Base-by-base conservation (phyloP, 2,888 invertebrate species). In the Drosophila antonietae region DNA sequence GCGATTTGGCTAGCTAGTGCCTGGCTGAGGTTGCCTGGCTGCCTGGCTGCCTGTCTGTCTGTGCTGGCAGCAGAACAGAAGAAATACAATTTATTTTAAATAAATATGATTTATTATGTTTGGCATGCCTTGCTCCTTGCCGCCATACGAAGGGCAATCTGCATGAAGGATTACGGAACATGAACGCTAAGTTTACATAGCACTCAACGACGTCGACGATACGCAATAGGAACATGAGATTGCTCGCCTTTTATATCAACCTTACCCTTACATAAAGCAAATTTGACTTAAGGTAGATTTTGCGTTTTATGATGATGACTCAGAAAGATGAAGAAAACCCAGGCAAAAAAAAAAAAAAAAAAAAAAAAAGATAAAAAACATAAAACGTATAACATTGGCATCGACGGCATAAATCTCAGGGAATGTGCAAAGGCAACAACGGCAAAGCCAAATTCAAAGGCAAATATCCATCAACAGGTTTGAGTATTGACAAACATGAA, bases 61-160 rank as follows among this genome's bases (percentile, higher is more conserved):
- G 28, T 15, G 44, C 59, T 49, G 44, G 65, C 53, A 39, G 6
- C 53, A 53, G 55, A 55, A 57, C 64, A 65, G 28, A 55, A 68
- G 68, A 78, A 73, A 61, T 64, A 86, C 85, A 84, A 83, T 84
- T 82, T 88, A 82, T 88, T 89, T 89, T 79, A 87, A 84, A 89
- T 84, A 84, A 84, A 84, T 84, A 89, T 84, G 84, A 84, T 84
- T 84, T 84, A 89, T 84, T 84, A 89, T 80, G 77, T 82, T 88
- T 88, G 77, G 80, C 79, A 74, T 75, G 68, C 44, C 33, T 10
- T 44, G 44, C 33, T 41, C 41, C 52, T 53, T 66, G 23, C 41
- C 41, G 57, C 57, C 37, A 57, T 52, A 66, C 51, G 68, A 63
- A 59, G 46, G 72, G 76, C 79, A 84, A 83, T 89, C 71, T 72